phyloP scores from a whole-genome alignment of 2,888 invertebrate species.

The Sclerodermus sp. region DNA sequence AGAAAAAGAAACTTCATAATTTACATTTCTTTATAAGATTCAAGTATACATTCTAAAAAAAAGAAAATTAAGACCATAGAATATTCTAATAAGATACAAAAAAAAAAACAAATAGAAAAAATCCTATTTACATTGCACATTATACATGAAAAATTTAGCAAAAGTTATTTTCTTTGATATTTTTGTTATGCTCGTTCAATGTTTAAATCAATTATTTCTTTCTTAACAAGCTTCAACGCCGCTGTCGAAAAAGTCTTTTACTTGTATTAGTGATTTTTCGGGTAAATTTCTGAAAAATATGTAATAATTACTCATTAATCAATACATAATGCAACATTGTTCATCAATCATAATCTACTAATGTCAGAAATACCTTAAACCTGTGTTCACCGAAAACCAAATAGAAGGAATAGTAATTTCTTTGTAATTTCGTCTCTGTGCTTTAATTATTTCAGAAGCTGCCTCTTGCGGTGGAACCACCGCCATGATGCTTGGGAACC shows the following conservation, averaged over 20 bases:
- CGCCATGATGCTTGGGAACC: constrained; percentile 68
- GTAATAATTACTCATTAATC: constrained; percentile 1
- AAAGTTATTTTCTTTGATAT: constrained; percentile 9
- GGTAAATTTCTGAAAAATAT: constrained; percentile 64
- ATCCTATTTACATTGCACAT: background rate
- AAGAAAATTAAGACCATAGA: no score
- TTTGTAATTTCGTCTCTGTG: constrained; percentile 65
- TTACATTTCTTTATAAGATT: no score
- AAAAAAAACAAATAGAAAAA: no score
- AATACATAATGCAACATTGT: background rate
- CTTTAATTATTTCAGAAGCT: constrained; percentile 68
- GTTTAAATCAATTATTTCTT: constrained; percentile 28
- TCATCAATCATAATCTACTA: no score
- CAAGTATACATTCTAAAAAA: no score
- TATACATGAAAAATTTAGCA: constrained; percentile 4
- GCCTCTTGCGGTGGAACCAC: constrained; percentile 67
- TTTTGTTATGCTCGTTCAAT: no score
- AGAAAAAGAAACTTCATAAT: background rate
- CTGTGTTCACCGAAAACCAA: constrained; percentile 62
- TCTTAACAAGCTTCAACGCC: constrained; percentile 63
- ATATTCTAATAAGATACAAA: no score
- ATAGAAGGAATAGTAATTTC: constrained; percentile 69
- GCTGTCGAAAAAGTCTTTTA: constrained; percentile 68
- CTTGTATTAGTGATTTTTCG: constrained; percentile 57
- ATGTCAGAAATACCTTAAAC: constrained; percentile 45